Conservation (phyloP, 2,888 invertebrate species). For the Amiota mariae region DNA sequence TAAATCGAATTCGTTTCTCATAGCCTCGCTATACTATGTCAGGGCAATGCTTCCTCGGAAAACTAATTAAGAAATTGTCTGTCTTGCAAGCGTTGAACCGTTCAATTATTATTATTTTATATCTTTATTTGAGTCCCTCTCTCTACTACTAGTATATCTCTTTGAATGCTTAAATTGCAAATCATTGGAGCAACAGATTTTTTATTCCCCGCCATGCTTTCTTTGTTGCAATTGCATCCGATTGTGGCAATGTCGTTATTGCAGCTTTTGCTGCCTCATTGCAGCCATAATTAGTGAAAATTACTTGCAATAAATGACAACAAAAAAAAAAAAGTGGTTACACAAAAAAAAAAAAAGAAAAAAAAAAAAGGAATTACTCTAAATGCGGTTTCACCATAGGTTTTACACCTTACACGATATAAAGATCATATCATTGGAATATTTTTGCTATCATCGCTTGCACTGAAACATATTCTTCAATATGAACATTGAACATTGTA, state of each 20-base stretch:
- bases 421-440: no score
- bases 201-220: slow-evolving; percentile 14
- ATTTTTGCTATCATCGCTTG: no score
- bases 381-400: neutral
- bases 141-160: neutral
- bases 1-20: no score
- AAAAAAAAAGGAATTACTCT: neutral
- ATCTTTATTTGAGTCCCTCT: no score
- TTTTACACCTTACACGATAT: neutral
- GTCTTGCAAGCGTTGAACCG: no score
- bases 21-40: no score
- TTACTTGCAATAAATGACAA: slow-evolving; percentile 57
- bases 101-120: no score
- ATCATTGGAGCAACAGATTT: slow-evolving; percentile 46
- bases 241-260: slow-evolving; percentile 36
- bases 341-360: neutral
- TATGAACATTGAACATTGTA: no score
- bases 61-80: no score
- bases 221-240: slow-evolving; percentile 16
- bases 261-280: slow-evolving; percentile 61
- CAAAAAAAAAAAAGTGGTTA: slow-evolving; percentile 7
- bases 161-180: slow-evolving; percentile 52
- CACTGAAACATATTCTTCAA: no score
- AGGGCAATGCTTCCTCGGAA: no score
- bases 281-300: slow-evolving; percentile 64